Evolutionary conservation across 2,113 vertebrate species (phyloP), one percentile per base, ranked within the genome.

Genomic region (Hoplias malabaricus): DNA sequence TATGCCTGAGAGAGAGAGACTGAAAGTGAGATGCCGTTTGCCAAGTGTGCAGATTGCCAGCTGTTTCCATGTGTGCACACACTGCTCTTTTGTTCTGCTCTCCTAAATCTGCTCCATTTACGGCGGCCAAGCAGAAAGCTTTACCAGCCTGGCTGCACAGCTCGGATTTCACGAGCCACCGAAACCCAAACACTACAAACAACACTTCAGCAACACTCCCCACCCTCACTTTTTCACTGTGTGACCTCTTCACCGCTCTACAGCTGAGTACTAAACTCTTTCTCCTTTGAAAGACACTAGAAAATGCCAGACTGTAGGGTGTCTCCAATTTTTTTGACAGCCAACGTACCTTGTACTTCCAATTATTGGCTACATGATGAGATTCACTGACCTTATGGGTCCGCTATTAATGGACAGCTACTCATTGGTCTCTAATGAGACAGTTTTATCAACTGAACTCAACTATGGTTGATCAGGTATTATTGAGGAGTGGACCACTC

Each of bases 31-130:
- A 61, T 13, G 3, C 42, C 29, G 43, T 71, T 54, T 61, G 74
- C 73, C 73, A 77, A 72, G 40, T 48, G 79, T 72, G 67, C 27
- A 59, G 48, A 11, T 10, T 59, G 80, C 70, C 75, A 79, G 76
- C 76, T 82, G 75, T 82, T 82, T 56, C 50, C 56, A 29, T 74
- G 56, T 77, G 75, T 74, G 56, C 6, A 11, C 56, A 82, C 70
- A 82, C 71, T 79, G 72, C 53, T 69, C 67, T 71, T 75, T 70
- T 82, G 80, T 82, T 73, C 75, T 69, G 46, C 33, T 63, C 71
- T 76, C 59, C 73, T 70, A 75, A 65, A 74, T 74, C 56, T 43
- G 43, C 42, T 54, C 66, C 56, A 46, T 63, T 69, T 59, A 73
- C 75, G 23, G n/a, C 57, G 75, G 59, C 57, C 76, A 82, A 75